phyloP scores from a whole-genome alignment of 2,113 vertebrate species.

The Malurus cyaneus region DNA sequence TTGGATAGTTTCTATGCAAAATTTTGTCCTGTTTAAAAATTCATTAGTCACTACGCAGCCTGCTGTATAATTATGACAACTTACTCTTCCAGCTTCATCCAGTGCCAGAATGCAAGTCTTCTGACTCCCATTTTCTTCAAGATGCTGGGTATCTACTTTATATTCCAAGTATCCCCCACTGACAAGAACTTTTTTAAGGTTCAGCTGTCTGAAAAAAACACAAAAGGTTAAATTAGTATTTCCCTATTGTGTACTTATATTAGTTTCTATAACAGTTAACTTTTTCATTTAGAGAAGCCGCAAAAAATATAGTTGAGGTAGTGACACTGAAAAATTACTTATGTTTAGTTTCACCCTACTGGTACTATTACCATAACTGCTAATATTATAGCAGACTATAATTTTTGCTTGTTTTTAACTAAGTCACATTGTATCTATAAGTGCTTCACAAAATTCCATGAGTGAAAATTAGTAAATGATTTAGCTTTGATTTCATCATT shows the following conservation, averaged over 20 bases:
- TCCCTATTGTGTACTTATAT: background rate
- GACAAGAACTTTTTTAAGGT: slow-evolving; percentile 92
- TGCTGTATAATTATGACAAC: slow-evolving; percentile 7
- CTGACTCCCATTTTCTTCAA: slow-evolving; percentile 87
- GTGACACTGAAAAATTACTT: background rate
- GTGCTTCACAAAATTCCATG: background rate
- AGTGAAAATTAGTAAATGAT: background rate
- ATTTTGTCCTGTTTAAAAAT: background rate
- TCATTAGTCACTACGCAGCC: background rate
- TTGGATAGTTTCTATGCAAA: rapidly evolving
- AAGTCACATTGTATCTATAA: background rate
- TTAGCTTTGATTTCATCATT: background rate
- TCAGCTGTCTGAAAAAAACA: slow-evolving; percentile 83
- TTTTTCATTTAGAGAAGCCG: background rate
- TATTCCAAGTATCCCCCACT: slow-evolving; percentile 90
- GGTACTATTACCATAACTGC: background rate
- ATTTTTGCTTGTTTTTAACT: background rate
- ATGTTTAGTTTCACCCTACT: background rate
- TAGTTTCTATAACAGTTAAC: background rate
- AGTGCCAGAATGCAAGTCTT: slow-evolving; percentile 86
- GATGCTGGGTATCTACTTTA: slow-evolving; percentile 85
- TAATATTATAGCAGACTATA: background rate
- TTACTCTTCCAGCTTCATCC: slow-evolving; percentile 93
- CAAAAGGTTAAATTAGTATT: background rate
- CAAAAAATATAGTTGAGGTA: background rate